Evolutionary conservation across 2,888 invertebrate species (phyloP).

Genomic region (Octonoba sinensis): DNA sequence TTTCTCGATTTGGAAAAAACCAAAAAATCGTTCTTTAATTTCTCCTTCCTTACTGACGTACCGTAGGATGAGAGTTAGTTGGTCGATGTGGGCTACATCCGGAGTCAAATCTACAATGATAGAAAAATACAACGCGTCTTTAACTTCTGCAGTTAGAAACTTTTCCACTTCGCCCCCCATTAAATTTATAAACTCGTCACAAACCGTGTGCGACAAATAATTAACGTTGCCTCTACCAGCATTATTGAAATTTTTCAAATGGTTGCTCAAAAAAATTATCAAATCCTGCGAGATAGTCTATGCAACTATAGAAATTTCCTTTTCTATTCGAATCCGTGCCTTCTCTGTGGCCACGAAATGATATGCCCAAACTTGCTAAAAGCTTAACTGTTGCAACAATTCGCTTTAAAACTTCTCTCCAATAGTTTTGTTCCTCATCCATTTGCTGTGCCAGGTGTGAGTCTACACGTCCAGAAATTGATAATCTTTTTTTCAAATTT

Average conservation of each 20-base stretch:
- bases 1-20: not conserved
- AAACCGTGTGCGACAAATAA: slow-evolving; percentile 19
- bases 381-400: slow-evolving; percentile 12
- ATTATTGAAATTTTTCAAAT: slow-evolving; percentile 2
- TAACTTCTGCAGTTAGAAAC: slow-evolving; percentile 10
- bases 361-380: not conserved
- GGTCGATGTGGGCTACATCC: too few relatives aligned
- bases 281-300: not conserved
- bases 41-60: not conserved
- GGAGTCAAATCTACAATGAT: slow-evolving; percentile 13
- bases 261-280: slow-evolving; percentile 1
- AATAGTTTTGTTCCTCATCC: not conserved
- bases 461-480: not conserved
- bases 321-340: not conserved
- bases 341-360: slow-evolving; percentile 7
- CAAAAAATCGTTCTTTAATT: slow-evolving; percentile 25
- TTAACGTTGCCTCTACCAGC: slow-evolving; percentile 5
- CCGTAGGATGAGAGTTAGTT: too few relatives aligned
- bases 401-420: slow-evolving; percentile 17
- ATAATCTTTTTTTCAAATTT: not conserved
- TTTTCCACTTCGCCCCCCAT: not conserved
- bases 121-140: slow-evolving; percentile 9
- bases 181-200: slow-evolving; percentile 5
- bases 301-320: slow-evolving; percentile 8
- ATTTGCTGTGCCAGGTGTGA: not conserved